Base-by-base conservation (phyloP, 2,113 vertebrate genomes). In the Halichoerus grypus region DNA sequence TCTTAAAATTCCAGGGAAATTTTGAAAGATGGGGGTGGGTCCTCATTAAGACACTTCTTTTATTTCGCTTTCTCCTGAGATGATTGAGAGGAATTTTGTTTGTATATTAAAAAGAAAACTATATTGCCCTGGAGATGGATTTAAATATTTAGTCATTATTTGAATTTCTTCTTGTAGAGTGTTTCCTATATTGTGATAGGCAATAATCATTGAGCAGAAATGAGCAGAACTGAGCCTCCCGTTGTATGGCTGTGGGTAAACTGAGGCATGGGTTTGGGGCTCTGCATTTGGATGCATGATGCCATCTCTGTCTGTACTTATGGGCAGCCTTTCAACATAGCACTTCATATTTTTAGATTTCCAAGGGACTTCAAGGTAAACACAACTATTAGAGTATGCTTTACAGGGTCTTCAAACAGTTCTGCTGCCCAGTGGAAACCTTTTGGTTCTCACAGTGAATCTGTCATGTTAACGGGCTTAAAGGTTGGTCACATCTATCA, bases 291-390 rank as follows among this genome's bases (percentile, higher is more conserved):
- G 16, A 63, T 42, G 49, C 4, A 8, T 51, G 24, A 15, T 16
- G n/a, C 33, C 65, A 26, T 69, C 55, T 71, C 39, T 74, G 88
- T 74, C 42, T 81, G 5, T 65, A 71, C 9, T 53, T 63, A 71
- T 2, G 1, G 18, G 9, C 4, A 31, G 42, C 36, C 1, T 88
- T 84, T 83, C 36, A 88, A 61, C 18, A n/a, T 8, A 63, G 55
- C 61, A 49, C n/a, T 82, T 87, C 12, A 16, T 88, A 74, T 61
- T 86, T 91, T 88, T 81, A 65, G 71, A 79, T 85, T 63, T 76
- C 53, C 95, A 87, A 91, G 42, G 79, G 81, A 88, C 28, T 76
- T 77, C 18, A 69, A 88, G 88, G 67, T 61, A 84, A 94, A 69
- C 74, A 24, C 18, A 76, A 39, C n/a, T 63, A 84, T 26, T 55